Evolutionary conservation across 2,797 vertebrate genomes (phyloP).

Genomic region (Micromesistius poutassou): DNA sequence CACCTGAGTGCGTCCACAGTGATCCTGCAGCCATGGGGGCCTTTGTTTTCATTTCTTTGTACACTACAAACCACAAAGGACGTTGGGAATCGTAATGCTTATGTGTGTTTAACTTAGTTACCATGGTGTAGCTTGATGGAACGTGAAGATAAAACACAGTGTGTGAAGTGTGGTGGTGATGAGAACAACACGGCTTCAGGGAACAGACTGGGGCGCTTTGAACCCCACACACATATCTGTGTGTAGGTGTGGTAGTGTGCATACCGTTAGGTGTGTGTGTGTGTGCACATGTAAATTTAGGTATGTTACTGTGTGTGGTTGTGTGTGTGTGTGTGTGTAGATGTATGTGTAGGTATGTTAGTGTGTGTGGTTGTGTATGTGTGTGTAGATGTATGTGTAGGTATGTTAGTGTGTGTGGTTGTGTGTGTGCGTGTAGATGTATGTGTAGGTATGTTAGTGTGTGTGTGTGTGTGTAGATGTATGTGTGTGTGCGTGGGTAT

Average conservation of each 20-base stretch:
- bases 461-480: not conserved
- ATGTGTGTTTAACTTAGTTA: not conserved
- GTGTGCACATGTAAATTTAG: not conserved
- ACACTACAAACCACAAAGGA: no score
- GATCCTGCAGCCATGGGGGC: no score
- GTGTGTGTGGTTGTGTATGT: conserved; percentile 49
- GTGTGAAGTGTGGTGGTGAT: not conserved
- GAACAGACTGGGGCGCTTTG: not conserved
- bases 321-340: not conserved
- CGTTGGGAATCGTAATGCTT: not conserved
- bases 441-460: not conserved
- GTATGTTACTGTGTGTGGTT: not conserved
- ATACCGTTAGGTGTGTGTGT: not conserved
- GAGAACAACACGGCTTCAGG: not conserved
- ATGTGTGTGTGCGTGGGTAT: conserved; percentile 28
- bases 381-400: conserved; percentile 61
- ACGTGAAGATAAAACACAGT: not conserved
- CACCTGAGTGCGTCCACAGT: no score
- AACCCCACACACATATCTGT: not conserved
- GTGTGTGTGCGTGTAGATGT: not conserved
- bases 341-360: conserved; percentile 10
- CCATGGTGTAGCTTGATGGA: not conserved
- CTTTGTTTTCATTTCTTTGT: no score
- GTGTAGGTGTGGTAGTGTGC: not conserved
- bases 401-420: not conserved